Conservation (phyloP, 2,113 vertebrate genomes). For the Amphiprion percula region DNA sequence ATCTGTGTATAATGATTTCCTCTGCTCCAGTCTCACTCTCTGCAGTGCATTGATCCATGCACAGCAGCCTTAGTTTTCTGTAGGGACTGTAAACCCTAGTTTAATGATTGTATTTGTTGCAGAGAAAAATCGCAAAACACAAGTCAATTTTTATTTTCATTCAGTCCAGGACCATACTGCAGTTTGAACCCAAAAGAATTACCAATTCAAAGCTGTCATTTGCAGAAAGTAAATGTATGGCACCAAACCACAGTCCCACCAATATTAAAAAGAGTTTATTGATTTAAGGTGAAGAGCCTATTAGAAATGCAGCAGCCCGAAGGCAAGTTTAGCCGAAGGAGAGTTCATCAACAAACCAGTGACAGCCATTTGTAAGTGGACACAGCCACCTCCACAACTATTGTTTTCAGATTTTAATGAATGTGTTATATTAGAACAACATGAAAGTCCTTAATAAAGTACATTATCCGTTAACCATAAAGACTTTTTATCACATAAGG, state of each 20-base stretch:
- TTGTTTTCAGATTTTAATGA: background rate
- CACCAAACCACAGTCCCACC: background rate
- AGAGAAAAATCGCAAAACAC: conserved; percentile 19
- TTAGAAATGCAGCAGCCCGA: background rate
- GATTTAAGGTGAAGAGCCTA: conserved; percentile 20
- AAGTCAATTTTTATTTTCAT: background rate
- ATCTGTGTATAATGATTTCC: conserved; percentile 42
- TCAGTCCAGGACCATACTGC: background rate
- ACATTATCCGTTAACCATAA: too few species aligned
- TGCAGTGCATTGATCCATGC: conserved; percentile 29
- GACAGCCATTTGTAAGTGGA: background rate
- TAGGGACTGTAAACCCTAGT: conserved; percentile 10
- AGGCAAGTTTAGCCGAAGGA: background rate
- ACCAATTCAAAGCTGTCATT: background rate
- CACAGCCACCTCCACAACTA: background rate
- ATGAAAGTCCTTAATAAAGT: background rate
- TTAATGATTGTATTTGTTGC: conserved; percentile 33
- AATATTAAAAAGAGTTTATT: background rate
- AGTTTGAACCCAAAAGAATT: background rate
- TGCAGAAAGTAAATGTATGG: background rate
- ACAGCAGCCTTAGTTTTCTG: background rate
- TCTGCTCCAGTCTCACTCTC: background rate
- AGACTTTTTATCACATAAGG: too few species aligned
- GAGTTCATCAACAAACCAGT: conserved; percentile 4
- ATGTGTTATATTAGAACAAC: background rate